phyloP scores from a whole-genome alignment of 1,140 invertebrate species.

The Nephila pilipes region DNA sequence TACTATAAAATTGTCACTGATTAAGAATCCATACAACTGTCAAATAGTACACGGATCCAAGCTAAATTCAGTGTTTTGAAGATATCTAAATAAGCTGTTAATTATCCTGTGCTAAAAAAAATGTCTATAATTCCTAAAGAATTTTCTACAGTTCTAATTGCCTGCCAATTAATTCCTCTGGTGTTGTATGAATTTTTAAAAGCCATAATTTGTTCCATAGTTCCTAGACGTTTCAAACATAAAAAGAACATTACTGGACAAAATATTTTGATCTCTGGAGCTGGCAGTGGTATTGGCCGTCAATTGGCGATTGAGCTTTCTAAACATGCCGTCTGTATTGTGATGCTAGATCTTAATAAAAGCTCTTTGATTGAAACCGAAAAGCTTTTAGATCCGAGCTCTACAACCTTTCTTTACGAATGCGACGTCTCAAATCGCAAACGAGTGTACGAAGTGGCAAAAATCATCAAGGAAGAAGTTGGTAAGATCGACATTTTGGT shows the following conservation, averaged over 20 bases:
- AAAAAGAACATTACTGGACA: conserved; percentile 72
- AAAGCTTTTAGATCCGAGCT: conserved; percentile 85
- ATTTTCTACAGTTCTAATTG: not conserved
- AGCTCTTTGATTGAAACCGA: conserved; percentile 90
- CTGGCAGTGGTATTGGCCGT: conserved; percentile 79
- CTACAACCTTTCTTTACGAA: conserved; percentile 85
- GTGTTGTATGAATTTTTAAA: not conserved
- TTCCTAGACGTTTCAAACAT: conserved; percentile 82
- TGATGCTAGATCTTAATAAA: conserved; percentile 95
- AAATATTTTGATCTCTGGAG: conserved; percentile 78
- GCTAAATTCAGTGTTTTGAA: no score
- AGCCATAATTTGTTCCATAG: conserved; percentile 80
- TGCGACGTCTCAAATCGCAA: conserved; percentile 90
- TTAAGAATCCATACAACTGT: no score
- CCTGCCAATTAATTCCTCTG: not conserved
- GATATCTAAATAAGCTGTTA: no score
- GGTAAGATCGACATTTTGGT: conserved; percentile 93
- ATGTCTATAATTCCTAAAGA: not conserved
- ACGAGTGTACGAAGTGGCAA: conserved; percentile 90
- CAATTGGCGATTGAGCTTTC: conserved; percentile 84
- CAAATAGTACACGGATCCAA: no score
- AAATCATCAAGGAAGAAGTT: conserved; percentile 89
- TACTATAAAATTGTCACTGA: no score
- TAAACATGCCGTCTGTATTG: conserved; percentile 88
- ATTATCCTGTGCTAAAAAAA: not conserved